Percentiles rank a stretch among this genome's conserved stretches.
phyloP scores from a whole-genome alignment of 2,113 vertebrate species.

The Passer montanus region DNA sequence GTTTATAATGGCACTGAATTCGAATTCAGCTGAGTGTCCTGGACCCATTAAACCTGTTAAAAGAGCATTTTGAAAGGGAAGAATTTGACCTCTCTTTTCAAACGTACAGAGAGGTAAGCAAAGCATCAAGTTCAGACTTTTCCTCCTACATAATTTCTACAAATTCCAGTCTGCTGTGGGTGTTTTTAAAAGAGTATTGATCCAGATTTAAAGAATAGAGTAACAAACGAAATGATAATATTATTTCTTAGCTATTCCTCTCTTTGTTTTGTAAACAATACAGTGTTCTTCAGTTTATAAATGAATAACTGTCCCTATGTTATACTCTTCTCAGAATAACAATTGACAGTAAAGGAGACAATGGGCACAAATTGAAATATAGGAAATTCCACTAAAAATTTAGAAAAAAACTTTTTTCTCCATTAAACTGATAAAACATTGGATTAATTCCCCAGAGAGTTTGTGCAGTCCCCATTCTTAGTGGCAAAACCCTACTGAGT shows the following conservation, averaged over 20 bases:
- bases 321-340: neutral
- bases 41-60: neutral
- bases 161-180: neutral
- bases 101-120: neutral
- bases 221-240: neutral
- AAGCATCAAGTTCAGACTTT: neutral
- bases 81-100: neutral
- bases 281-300: neutral
- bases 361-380: neutral
- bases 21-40: neutral
- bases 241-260: neutral
- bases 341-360: neutral
- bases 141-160: neutral
- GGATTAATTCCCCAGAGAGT: neutral
- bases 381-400: neutral
- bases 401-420: neutral
- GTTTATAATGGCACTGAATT: neutral
- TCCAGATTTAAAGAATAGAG: neutral
- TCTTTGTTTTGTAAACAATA: neutral
- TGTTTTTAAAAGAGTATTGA: neutral
- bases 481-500: neutral
- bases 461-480: neutral
- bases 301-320: neutral
- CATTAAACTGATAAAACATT: neutral
- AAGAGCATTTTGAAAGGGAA: neutral